A percentile compares a stretch with the other conserved stretches of the same genome.
Conservation (phyloP, 1,140 invertebrate species). For the Apis cerana region DNA sequence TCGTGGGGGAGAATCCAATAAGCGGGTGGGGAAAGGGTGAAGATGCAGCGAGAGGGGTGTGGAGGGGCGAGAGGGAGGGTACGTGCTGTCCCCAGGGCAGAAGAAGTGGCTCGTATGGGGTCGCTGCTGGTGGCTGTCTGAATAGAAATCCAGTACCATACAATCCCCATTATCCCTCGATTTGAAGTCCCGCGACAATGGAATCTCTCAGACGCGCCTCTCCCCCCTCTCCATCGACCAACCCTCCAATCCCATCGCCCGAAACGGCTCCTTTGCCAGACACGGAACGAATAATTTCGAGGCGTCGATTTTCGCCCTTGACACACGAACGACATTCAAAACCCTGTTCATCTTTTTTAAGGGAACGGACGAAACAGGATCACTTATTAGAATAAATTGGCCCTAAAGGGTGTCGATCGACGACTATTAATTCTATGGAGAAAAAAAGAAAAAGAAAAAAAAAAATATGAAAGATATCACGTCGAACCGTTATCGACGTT, state of each 20-base stretch:
- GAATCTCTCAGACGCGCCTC: constrained; percentile 64
- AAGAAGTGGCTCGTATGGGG: constrained; percentile 64
- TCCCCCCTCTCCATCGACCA: not conserved
- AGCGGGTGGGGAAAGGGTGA: constrained; percentile 54
- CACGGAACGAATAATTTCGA: constrained; percentile 64
- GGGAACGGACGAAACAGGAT: not conserved
- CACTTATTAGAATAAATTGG: not conserved
- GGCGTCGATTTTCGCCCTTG: constrained; percentile 53
- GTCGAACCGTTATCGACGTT: too few species aligned
- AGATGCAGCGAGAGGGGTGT: constrained; percentile 28
- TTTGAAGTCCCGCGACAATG: constrained; percentile 70
- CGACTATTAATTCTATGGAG: too few species aligned
- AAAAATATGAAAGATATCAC: too few species aligned
- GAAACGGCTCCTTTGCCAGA: constrained; percentile 59
- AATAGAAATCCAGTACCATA: constrained; percentile 75
- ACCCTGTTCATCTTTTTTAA: not conserved
- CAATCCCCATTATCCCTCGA: constrained; percentile 75
- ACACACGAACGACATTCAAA: constrained; percentile 37
- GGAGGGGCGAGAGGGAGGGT: constrained; percentile 25
- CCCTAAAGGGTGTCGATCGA: not conserved
- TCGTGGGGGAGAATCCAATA: constrained; percentile 71
- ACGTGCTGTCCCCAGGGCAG: constrained; percentile 57
- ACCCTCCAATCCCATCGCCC: constrained; percentile 44
- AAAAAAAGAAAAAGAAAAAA: too few species aligned
- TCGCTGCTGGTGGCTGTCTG: constrained; percentile 56